phyloP scores from a whole-genome alignment of 2,797 vertebrate species.

The Sphenopsis melanotis region DNA sequence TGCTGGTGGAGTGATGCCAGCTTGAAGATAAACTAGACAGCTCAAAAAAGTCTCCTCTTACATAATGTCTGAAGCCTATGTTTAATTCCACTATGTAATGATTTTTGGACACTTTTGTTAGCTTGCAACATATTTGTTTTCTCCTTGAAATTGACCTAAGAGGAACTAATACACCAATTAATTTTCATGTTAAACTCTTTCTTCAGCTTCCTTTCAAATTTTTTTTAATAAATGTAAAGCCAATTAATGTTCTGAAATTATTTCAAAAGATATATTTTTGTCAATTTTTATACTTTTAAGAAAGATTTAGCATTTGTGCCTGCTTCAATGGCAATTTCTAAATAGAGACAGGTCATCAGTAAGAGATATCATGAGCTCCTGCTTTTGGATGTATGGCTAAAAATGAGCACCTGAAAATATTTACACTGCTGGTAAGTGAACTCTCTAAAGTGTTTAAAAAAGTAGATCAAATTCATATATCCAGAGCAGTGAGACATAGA shows the following conservation, averaged over 20 bases:
- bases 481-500: neutral
- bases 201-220: neutral
- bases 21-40: neutral
- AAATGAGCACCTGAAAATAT: neutral
- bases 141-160: neutral
- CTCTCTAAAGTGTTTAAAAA: neutral
- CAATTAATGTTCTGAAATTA: fast-evolving
- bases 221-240: neutral
- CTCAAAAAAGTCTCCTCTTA: neutral
- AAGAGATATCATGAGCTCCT: neutral
- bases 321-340: neutral
- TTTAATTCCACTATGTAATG: neutral
- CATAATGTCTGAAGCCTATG: neutral
- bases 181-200: neutral
- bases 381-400: neutral
- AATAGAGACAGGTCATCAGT: neutral
- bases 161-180: neutral
- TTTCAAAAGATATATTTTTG: neutral
- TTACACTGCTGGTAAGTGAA: neutral
- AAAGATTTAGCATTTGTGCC: neutral
- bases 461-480: neutral
- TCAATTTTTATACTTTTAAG: neutral
- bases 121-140: neutral
- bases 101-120: neutral
- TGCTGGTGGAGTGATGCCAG: neutral